Percentiles rank a stretch among this genome's conserved stretches.
These are phyloP conservation scores for Spilarctia lutea DNA, from an alignment of 2,888 invertebrate genomes.

Conservation along the genomic window DNA sequence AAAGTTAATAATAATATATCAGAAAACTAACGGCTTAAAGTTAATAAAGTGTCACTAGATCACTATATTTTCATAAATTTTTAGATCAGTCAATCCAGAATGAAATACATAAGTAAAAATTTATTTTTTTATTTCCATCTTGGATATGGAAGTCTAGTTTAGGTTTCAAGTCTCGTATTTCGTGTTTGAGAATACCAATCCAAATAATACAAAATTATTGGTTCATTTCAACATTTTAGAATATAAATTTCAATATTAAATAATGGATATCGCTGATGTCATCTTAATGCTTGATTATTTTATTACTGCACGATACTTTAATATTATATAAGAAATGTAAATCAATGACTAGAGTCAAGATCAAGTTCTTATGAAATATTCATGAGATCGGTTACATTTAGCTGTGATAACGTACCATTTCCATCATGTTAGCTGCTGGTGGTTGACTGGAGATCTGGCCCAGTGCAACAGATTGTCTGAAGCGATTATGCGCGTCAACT, in stretches of 20 bases:
- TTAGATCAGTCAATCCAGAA: background rate
- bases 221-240: conserved; percentile 19
- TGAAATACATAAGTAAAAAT: no score
- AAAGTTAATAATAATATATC: background rate
- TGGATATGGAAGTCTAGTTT: conserved; percentile 22
- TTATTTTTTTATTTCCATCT: background rate
- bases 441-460: conserved; percentile 92
- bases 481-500: conserved; percentile 92
- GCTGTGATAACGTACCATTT: conserved; percentile 88
- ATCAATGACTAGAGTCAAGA: conserved; percentile 35
- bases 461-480: conserved; percentile 92
- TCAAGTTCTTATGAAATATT: conserved; percentile 41
- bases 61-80: background rate
- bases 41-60: background rate
- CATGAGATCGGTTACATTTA: conserved; percentile 16
- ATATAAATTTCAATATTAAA: conserved; percentile 37
- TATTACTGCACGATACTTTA: conserved; percentile 50
- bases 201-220: conserved; percentile 31
- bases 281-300: conserved; percentile 38
- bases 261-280: conserved; percentile 43
- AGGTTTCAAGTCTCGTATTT: conserved; percentile 28
- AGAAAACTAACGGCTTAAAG: background rate
- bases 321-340: conserved; percentile 43
- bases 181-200: conserved; percentile 25
- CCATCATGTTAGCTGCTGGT: conserved; percentile 94